phyloP scores from a whole-genome alignment of 2,888 invertebrate species.

The Nephrotoma guestfalica region DNA sequence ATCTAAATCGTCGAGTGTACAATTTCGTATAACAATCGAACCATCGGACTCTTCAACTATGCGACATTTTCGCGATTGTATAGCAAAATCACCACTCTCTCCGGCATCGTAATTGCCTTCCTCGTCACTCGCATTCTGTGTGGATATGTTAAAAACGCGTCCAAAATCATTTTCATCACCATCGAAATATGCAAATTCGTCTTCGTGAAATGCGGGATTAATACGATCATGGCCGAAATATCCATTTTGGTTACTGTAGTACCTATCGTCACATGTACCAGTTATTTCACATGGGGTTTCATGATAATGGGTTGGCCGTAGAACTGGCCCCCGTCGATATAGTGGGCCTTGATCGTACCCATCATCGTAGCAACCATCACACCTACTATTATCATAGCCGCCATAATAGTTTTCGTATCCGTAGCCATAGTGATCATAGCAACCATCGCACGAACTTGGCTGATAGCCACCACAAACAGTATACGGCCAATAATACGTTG shows the following conservation, averaged over 20 bases:
- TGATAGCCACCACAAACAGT: constrained; percentile 12
- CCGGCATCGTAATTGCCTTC: neutral
- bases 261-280: constrained; percentile 8
- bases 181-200: neutral
- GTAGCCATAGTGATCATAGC: constrained; percentile 14
- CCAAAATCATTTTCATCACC: neutral
- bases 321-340: constrained; percentile 13
- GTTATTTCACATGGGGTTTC: constrained; percentile 12
- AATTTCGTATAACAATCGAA: constrained; percentile 10
- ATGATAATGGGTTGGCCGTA: constrained; percentile 11
- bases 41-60: constrained; percentile 11
- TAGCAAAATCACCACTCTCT: constrained; percentile 8
- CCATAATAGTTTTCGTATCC: constrained; percentile 9
- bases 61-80: constrained; percentile 10
- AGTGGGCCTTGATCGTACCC: constrained; percentile 12
- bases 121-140: neutral
- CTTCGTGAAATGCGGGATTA: constrained; percentile 4
- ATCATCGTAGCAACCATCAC: constrained; percentile 13
- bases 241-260: constrained; percentile 7
- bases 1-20: constrained; percentile 8
- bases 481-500: constrained; percentile 12
- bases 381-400: constrained; percentile 4
- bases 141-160: neutral
- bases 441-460: constrained; percentile 11
- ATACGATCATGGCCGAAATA: constrained; percentile 8